Base-by-base conservation (phyloP, 2,797 vertebrate species). In the Lutjanus campechanus region DNA sequence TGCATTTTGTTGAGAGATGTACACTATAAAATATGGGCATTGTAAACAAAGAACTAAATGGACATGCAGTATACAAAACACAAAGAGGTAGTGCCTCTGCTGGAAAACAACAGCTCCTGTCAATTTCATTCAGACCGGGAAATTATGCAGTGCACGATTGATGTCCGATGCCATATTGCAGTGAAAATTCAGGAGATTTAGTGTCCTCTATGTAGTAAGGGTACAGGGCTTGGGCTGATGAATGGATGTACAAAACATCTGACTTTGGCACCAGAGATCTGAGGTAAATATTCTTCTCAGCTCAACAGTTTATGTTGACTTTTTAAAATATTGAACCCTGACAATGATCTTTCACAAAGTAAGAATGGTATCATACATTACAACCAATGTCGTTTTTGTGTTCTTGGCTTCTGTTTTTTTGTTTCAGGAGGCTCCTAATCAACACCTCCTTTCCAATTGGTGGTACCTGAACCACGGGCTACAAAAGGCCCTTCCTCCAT, bases 1-100 rank as follows among this genome's bases (percentile, higher is more conserved):
- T 69, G 56, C 60, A 63, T 79, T 85, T 85, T 69, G 77, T 70
- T 75, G 79, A 79, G 74, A 72, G 72, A 46, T 74, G 50, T 43
- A 58, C n/a, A 66, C 25, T 12, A 5, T 68, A 43, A 76, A 65
- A 25, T 41, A 29, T 50, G 15, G 61, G 29, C 7, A 46, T 22
- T 17, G 3, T 25, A 11, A 73, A 70, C 2, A 60, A 43, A 66
- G 9, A 55, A n/a, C 7, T 40, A 69, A 19, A n/a, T 7, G 3
- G 9, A 16, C 41, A 43, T 13, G 9, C 29, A 36, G 29, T 4
- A 36, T 36, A 13, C 44, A 4, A 41, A 53, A 41, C 43, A 56
- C 0, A 43, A 60, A 56, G 4, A n/a, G 11, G 1, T 41, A 4
- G 19, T 50, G 62, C 4, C 19, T 53, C 15, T 46, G 20, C n/a